These are phyloP conservation scores for Phoxinus phoxinus DNA, from an alignment of 2,113 vertebrate species.

Conservation along the genomic window DNA sequence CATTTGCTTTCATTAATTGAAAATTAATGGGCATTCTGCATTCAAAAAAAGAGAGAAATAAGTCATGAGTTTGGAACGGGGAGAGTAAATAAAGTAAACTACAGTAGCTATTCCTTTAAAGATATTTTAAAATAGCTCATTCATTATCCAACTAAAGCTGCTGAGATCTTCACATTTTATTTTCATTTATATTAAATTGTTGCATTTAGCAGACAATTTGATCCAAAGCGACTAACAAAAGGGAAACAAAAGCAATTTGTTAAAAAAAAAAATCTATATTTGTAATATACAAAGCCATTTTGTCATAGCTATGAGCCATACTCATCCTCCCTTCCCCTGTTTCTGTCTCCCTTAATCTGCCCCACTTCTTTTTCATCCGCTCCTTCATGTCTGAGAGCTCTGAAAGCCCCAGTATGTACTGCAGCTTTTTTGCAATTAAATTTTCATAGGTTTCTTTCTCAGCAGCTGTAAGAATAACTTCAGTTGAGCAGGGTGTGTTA, in stretches of 20 bases:
- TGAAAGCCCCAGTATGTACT: slow-evolving; percentile 69
- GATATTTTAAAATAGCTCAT: neutral
- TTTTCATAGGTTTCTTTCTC: slow-evolving; percentile 76
- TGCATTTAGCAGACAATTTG: neutral
- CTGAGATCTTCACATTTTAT: neutral
- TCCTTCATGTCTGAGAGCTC: slow-evolving; percentile 56
- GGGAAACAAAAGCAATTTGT: neutral
- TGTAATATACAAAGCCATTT: neutral
- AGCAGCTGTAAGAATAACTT: slow-evolving; percentile 78
- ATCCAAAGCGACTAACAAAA: neutral
- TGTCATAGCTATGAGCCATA: slow-evolving; percentile 8
- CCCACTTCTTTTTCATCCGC: slow-evolving; percentile 37
- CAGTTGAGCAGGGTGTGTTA: slow-evolving; percentile 74
- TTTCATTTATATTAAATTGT: neutral
- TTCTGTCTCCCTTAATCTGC: slow-evolving; percentile 28
- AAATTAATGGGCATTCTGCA: neutral
- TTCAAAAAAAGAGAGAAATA: neutral
- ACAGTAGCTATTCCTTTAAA: neutral
- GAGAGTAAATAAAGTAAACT: neutral
- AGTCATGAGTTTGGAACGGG: neutral
- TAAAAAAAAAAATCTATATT: neutral
- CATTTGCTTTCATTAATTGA: neutral
- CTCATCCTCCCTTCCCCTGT: neutral
- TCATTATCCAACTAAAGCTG: neutral
- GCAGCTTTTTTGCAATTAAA: slow-evolving; percentile 77